These are phyloP conservation scores for Tetheella fluctuosa DNA, from an alignment of 2,888 invertebrate species.

Conservation along the genomic window DNA sequence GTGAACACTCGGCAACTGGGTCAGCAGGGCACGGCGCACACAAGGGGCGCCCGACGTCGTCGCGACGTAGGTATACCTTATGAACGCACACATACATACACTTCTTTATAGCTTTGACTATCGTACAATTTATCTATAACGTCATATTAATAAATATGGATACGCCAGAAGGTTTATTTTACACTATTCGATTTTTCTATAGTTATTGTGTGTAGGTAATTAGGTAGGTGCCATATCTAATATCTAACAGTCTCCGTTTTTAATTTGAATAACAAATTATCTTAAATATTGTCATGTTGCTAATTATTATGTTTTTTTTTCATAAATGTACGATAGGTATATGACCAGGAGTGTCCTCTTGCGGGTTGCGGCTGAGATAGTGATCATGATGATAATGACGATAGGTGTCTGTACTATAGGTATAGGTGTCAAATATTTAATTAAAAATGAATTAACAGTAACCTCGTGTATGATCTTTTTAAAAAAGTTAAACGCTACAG, in stretches of 20 bases:
- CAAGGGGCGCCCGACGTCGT: conserved; percentile 52
- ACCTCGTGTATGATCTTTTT: conserved; percentile 4
- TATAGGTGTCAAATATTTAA: too few species aligned
- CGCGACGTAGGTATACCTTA: conserved; percentile 36
- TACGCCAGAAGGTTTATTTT: background rate
- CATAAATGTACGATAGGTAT: too few species aligned
- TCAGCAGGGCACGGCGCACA: conserved; percentile 76
- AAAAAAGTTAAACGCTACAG: conserved; percentile 18
- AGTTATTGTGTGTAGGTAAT: background rate
- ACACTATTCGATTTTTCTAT: background rate
- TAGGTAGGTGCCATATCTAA: background rate
- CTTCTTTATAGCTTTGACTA: conserved; percentile 14
- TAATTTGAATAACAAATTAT: background rate
- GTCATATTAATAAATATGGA: conserved; percentile 5
- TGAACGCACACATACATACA: conserved; percentile 10
- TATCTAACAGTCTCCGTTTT: background rate
- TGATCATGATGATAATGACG: too few species aligned
- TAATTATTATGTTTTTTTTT: too few species aligned
- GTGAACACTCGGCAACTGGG: conserved; percentile 77
- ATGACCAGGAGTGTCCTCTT: too few species aligned
- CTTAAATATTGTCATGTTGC: background rate
- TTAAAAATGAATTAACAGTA: background rate
- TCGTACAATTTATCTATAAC: conserved; percentile 22
- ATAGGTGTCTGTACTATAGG: too few species aligned
- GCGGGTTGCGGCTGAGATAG: too few species aligned